phyloP scores from a whole-genome alignment of 2,113 vertebrate species.

The Phocoena phocoena region DNA sequence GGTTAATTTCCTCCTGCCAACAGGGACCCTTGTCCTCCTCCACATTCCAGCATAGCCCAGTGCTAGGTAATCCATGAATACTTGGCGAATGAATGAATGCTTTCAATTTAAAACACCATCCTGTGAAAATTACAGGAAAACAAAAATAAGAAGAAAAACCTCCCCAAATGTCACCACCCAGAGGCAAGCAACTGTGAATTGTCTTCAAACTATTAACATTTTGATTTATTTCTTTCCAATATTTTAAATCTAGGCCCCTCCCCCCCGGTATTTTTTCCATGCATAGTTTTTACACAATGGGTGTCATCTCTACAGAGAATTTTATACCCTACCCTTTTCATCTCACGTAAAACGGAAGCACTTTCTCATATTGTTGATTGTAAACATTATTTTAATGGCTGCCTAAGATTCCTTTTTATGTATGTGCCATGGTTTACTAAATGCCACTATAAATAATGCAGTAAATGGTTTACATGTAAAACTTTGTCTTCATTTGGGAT shows the following conservation, averaged over 20 bases:
- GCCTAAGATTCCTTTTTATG: not conserved
- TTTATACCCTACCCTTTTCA: not conserved
- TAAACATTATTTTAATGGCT: not conserved
- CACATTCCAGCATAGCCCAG: not conserved
- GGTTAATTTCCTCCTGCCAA: not conserved
- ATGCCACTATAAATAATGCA: conserved; percentile 18
- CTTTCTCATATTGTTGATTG: not conserved
- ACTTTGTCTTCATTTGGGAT: conserved; percentile 4
- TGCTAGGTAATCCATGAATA: not conserved
- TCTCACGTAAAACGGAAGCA: not conserved
- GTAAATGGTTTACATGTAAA: not conserved
- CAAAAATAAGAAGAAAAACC: not conserved
- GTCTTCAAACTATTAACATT: not conserved
- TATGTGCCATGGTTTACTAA: conserved; percentile 1
- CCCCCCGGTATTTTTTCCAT: not conserved
- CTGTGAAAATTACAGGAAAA: not conserved
- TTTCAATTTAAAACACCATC: not conserved
- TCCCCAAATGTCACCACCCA: not conserved
- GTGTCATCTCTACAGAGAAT: not conserved
- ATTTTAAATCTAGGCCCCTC: not conserved
- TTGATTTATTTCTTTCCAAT: not conserved
- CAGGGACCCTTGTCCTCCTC: not conserved
- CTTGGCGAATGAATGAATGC: not conserved
- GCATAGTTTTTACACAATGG: not conserved
- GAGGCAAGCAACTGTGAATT: not conserved